These are phyloP conservation scores for Acrossocheilus fasciatus DNA, from an alignment of 2,797 vertebrate species.

Conservation along the genomic window DNA sequence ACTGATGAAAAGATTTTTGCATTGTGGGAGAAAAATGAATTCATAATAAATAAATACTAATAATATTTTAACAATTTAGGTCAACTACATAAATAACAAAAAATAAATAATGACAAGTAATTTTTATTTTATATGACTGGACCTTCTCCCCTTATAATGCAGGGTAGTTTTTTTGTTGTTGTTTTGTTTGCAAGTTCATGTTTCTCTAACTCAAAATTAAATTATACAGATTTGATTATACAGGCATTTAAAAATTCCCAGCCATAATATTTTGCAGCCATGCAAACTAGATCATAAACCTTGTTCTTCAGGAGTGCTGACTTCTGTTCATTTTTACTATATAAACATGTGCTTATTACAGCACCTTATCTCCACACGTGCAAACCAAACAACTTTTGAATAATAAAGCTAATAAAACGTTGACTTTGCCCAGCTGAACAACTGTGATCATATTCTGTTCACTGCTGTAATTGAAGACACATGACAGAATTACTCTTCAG, in stretches of 20 bases:
- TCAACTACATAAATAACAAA: neutral
- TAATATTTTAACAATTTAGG: neutral
- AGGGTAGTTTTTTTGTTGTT: neutral
- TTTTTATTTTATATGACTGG: neutral
- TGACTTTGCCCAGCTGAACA: slow-evolving; percentile 10
- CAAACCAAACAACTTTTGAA: neutral
- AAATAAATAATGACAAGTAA: too few relatives aligned
- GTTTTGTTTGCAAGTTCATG: neutral
- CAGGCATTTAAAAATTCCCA: neutral
- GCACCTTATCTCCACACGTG: slow-evolving; percentile 4
- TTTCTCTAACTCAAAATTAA: neutral
- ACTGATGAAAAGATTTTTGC: neutral
- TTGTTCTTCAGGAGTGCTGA: neutral
- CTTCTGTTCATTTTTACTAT: neutral
- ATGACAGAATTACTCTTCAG: neutral
- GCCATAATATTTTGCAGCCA: neutral
- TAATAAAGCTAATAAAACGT: neutral
- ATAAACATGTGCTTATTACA: neutral
- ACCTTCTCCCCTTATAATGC: neutral
- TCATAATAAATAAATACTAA: neutral
- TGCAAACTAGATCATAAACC: neutral
- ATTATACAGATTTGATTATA: neutral
- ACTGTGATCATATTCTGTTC: neutral
- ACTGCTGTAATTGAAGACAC: neutral
- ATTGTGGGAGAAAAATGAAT: neutral